Evolutionary conservation across 2,888 invertebrate species (phyloP), one percentile per base, ranked within the genome.

Genomic region (Coelinius sp.): DNA sequence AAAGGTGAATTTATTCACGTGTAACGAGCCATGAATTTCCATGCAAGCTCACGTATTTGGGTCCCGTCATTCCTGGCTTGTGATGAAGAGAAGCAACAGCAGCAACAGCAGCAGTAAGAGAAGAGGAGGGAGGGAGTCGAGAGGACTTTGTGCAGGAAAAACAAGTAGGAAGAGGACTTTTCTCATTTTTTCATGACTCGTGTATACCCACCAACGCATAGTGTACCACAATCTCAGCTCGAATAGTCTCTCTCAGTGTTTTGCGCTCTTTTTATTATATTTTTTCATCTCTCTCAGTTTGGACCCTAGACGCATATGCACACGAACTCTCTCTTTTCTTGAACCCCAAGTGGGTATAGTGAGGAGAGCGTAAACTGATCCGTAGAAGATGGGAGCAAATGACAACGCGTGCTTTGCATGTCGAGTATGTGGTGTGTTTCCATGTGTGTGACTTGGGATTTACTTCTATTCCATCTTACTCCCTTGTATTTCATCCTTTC

Each of bases 321-420:
- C 38, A 63, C 6, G 63, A 22, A 8, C 17, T n/a, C n/a, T n/a
- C n/a, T n/a, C n/a, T 17, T 27, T n/a, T 17, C 31, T 59, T 59
- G 31, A 14, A 25, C 7, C 12, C 14, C 44, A 49, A 38, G n/a
- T 52, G 65, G 38, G 66, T 65, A 5, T 25, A 49, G 62, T 62
- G 44, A 46, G 53, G 65, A 56, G 70, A 68, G 79, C 79, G 79
- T 78, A 81, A 81, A 81, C 77, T 78, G 79, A 82, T 81, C 82
- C 79, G 76, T 73, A 75, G 77, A 76, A 82, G 82, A 83, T 83
- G 83, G 80, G 78, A 83, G 83, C 78, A 82, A 83, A 83, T 83
- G 83, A 83, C 83, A 83, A 83, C 75, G 82, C 84, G 82, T 83
- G 84, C 82, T 84, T 84, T 83, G 84, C 84, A 84, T 84, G 82